Base-by-base conservation (phyloP, 2,888 invertebrate species). In the Cistogaster globosa region DNA sequence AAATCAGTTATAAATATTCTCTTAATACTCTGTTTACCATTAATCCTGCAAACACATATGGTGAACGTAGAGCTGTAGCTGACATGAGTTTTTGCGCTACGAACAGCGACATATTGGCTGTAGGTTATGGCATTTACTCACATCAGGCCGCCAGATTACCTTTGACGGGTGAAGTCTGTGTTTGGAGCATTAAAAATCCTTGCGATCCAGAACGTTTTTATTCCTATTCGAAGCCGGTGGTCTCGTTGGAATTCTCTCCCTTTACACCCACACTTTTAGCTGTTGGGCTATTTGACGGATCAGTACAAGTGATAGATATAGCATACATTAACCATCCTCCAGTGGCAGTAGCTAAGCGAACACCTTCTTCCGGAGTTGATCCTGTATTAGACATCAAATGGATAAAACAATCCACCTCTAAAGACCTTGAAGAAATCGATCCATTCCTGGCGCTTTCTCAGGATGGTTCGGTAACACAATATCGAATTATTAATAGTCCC, bases 121-220 rank as follows among this genome's bases (percentile, higher is more conserved):
- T 96, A 0, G 95, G 94, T 11, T 96, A 97, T 89, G 97, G 96
- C 0, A 94, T 95, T 88, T 95, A 94, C 88, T 94, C 93, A 36
- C 95, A 94, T 89, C 93, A 94, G 0, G 88, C 91, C 0, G 89
- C 89, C 36, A 89, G 87, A n/a, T 95, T 95, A 20, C 92, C 92
- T 8, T 91, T 91, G 16, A 92, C 92, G 0, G 97, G 97, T 0
- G 89, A 95, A 22, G 94, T 97, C 0, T 94, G 95, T 87, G 91
- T 97, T 62, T 97, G 97, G 97, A 96, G 95, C 89, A 95, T 95
- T 1, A 96, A 97, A 91, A 97, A 97, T 91, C 96, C 97, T 0
- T 94, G 94, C 16, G 94, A 95, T 89, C 97, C 97, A 0, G 97
- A 97, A 91, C 93, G 96, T 77, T 89, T 93, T 4, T 96, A 95